Percentiles rank a stretch among this genome's conserved stretches.
Conservation (phyloP, 1,140 invertebrate species). For the Latrodectus geometricus region DNA sequence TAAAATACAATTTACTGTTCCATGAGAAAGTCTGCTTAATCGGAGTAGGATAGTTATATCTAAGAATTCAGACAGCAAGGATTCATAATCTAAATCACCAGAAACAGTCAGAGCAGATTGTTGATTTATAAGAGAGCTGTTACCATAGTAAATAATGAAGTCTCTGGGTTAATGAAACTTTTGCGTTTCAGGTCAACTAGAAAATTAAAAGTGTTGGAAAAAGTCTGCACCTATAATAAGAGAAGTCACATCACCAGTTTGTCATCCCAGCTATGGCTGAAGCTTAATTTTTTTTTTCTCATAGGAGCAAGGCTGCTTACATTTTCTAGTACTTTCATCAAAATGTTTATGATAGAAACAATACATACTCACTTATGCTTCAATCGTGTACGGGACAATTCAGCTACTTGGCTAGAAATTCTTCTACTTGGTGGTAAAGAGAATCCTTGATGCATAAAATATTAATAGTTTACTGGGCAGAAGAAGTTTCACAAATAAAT, state of each 20-base stretch:
- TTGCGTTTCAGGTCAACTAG: slow-evolving; percentile 11
- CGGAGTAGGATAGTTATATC: slow-evolving; percentile 8
- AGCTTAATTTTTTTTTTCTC: not conserved
- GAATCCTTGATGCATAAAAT: not conserved
- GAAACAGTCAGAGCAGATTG: slow-evolving; percentile 5
- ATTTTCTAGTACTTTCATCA: slow-evolving; percentile 45
- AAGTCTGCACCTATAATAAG: slow-evolving; percentile 62
- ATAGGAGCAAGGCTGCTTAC: slow-evolving; percentile 10
- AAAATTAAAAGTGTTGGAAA: slow-evolving; percentile 44
- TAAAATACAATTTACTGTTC: slow-evolving; percentile 17
- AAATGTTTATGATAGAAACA: slow-evolving; percentile 55
- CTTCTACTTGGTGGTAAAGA: not conserved
- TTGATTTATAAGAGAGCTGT: not conserved
- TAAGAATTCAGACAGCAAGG: slow-evolving; percentile 40
- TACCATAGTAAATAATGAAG: not conserved
- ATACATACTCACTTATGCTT: not conserved
- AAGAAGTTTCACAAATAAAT: not conserved
- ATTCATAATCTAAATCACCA: not conserved
- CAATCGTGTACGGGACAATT: not conserved
- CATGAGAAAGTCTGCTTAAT: not conserved
- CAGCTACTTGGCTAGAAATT: not conserved
- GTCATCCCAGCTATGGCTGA: slow-evolving; percentile 13
- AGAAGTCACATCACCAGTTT: slow-evolving; percentile 35
- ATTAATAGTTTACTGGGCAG: not conserved
- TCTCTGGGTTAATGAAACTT: slow-evolving; percentile 19